Base-by-base conservation (phyloP, 2,113 vertebrate species). In the Tamias sibiricus region DNA sequence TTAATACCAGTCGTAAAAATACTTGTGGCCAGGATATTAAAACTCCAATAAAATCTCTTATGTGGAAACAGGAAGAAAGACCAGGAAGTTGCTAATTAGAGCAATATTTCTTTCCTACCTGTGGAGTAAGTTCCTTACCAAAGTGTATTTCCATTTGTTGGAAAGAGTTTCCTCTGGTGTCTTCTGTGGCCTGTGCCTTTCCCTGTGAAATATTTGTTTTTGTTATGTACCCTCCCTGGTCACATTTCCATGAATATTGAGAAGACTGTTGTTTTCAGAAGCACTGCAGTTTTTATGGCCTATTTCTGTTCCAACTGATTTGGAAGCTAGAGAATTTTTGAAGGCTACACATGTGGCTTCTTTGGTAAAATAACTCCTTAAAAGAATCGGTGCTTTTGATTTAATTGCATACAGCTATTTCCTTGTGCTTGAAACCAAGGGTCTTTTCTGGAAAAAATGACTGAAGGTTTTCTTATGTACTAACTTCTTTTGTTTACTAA, bases 201-300 rank as follows among this genome's bases (percentile, higher is more conserved):
- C 28, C 12, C 19, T 68, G 49, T 64, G 52, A 75, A 96, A 77
- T 54, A 64, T 69, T 28, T 54, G 1, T 96, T 87, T 52, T 79
- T 37, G 42, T 64, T 57, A 6, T 32, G 68, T 35, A 52, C 10
- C 4, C 16, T 92, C 47, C 40, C 19, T 81, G 52, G 37, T 1
- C 19, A 74, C 30, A 42, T 96, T 49, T 74, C 20, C n/a, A 62
- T 92, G 28, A 83, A 92, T 90, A 90, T 92, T 92, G 69, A 59
- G 77, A 16, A 86, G 26, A 88, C 52, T 79, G 28, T 28, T 88
- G 64, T 72, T 86, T 47, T 95, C 69, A 89, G 1, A 40, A 54
- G 17, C 64, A 30, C n/a, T 64, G 24, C 28, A 42, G 10, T 54
- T 89, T 90, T 87, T 83, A 68, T 26, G 52, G 90, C 28, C 35